Percentiles rank a stretch among this genome's conserved stretches.
Conservation (phyloP, 2,113 vertebrate species). For the Corythaeola cristata region DNA sequence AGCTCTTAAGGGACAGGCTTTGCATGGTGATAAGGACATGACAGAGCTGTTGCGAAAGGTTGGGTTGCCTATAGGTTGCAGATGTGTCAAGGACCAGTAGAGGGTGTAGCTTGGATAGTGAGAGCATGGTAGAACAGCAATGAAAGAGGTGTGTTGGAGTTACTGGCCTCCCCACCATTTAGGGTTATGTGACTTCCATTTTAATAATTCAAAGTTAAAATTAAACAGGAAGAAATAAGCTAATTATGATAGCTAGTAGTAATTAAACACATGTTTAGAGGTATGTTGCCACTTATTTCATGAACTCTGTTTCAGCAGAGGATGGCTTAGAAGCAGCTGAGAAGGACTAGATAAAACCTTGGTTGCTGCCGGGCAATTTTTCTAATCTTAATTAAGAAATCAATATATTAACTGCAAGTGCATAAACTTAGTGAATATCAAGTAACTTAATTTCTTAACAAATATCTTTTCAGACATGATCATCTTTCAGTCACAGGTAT, state of each 20-base stretch:
- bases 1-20: neutral
- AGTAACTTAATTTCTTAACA: neutral
- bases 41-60: neutral
- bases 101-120: accelerated
- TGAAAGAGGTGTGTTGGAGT: neutral
- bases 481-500: neutral
- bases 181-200: neutral
- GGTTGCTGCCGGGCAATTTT: neutral
- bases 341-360: neutral
- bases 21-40: accelerated
- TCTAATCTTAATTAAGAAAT: neutral
- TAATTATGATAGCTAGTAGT: neutral
- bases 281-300: neutral
- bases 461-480: neutral
- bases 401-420: neutral
- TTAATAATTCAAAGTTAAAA: neutral
- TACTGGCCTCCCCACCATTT: neutral
- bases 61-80: accelerated
- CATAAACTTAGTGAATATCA: neutral
- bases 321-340: neutral
- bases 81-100: accelerated
- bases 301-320: neutral
- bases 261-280: neutral
- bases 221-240: neutral
- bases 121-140: neutral